Conservation (phyloP, 2,113 vertebrate genomes). For the Okapia johnstoni region DNA sequence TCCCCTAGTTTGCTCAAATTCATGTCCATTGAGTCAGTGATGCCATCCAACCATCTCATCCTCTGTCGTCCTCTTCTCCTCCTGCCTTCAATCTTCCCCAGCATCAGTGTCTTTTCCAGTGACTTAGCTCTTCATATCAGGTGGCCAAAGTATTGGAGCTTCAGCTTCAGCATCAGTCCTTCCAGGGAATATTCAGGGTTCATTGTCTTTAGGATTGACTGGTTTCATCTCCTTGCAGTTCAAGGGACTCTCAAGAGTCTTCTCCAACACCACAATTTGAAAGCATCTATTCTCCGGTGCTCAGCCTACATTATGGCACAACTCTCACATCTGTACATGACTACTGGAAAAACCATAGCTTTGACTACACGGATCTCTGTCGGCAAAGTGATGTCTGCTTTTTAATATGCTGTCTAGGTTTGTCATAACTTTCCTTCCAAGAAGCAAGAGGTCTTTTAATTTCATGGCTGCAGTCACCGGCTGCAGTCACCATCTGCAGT, state of each 20-base stretch:
- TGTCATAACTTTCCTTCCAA: background rate
- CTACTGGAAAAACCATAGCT: background rate
- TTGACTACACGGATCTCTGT: background rate
- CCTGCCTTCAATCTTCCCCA: background rate
- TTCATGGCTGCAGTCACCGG: background rate
- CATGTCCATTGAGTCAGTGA: background rate
- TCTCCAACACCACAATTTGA: background rate
- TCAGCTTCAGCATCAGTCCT: background rate
- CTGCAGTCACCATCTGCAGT: background rate
- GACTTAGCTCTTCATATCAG: background rate
- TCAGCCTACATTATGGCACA: background rate
- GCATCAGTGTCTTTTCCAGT: background rate
- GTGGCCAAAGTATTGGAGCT: background rate
- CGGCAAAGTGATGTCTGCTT: background rate
- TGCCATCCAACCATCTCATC: background rate
- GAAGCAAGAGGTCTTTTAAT: background rate
- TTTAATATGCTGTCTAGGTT: background rate
- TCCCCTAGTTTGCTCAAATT: background rate
- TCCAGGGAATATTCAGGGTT: background rate
- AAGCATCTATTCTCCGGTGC: background rate
- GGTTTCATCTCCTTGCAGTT: background rate
- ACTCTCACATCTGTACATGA: background rate
- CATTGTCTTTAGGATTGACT: background rate
- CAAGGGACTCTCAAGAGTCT: background rate
- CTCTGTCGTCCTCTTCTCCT: background rate